Base-by-base conservation (phyloP, 2,113 vertebrate genomes). In the Octodon degus region DNA sequence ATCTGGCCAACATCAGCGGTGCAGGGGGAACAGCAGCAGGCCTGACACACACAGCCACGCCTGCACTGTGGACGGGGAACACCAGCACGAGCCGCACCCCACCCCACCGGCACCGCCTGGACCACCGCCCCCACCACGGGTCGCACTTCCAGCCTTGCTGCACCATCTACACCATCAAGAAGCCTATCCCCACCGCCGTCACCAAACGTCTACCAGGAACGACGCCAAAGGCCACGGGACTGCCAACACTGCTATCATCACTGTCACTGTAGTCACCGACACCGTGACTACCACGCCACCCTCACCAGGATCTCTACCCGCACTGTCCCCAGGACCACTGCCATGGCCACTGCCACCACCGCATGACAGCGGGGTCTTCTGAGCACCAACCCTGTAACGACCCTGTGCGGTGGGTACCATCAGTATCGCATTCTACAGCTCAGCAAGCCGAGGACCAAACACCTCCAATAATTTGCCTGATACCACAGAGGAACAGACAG, bases 171-270 rank as follows among this genome's bases (percentile, higher is more conserved):
- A 40, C 14, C 20, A n/a, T 6, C 60, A 16, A 12, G 53, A 47
- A 53, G 9, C 25, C 50, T 24, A 27, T 27, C 24, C 19, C 34
- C 14, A 9, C 50, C 19, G 17, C 24, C 22, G 17, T 2, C 50
- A 30, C 8, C 50, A 40, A 88, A 32, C 65, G 13, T 34, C 40
- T 25, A n/a, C 3, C 40, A 32, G 2, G 12, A 25, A 6, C 25
- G 20, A 11, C 16, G 37, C 32, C 20, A 58, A 58, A 27, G n/a
- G 47, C 79, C 47, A 58, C 55, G 8, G 0, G 19, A 79, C 1
- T 60, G 24, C 3, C 62, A 14, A 1, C 32, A 47, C 17, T 16
- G 1, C 12, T 3, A 17, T 2, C 55, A 5, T 13, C 37, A 7
- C 17, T 68, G 4, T 4, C 47, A 86, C 9, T 77, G 27, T 50